Percentiles rank a stretch among this genome's conserved stretches.
These are phyloP conservation scores for Dyspetes luteomarginatus DNA, from an alignment of 2,888 invertebrate genomes.

Conservation along the genomic window DNA sequence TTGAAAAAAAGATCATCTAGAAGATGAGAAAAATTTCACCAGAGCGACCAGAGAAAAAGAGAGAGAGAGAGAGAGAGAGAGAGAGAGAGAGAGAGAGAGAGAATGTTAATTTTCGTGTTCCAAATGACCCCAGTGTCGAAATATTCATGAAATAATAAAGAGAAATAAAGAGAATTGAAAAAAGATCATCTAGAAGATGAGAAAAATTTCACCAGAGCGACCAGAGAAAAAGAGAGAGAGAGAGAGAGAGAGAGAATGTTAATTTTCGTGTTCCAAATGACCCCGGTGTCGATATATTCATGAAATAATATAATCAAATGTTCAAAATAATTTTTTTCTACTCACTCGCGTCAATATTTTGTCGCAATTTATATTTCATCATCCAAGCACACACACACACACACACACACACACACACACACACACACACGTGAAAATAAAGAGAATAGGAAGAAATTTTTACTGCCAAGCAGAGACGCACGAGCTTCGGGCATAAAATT, in stretches of 20 bases:
- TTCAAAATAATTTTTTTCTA: background rate
- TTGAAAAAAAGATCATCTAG: constrained; percentile 52
- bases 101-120: constrained; percentile 40
- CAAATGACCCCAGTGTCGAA: constrained; percentile 41
- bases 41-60: constrained; percentile 4
- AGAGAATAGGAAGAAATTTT: constrained; percentile 66
- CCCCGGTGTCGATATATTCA: constrained; percentile 36
- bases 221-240: background rate
- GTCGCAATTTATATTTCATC: background rate
- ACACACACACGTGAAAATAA: constrained; percentile 32
- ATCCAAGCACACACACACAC: no score
- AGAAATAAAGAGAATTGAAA: no score
- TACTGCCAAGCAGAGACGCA: constrained; percentile 65
- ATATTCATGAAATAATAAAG: no score
- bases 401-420: no score
- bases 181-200: constrained; percentile 50
- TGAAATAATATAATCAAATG: no score
- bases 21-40: constrained; percentile 48
- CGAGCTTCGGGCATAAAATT: constrained; percentile 66
- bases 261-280: constrained; percentile 46
- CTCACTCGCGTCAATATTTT: constrained; percentile 5
- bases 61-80: background rate
- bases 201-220: constrained; percentile 39
- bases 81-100: no score
- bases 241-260: background rate